A percentile compares a stretch with the other conserved stretches of the same genome.
These are phyloP conservation scores for Drosophila ezoana DNA, from an alignment of 2,888 invertebrate species.

Conservation along the genomic window DNA sequence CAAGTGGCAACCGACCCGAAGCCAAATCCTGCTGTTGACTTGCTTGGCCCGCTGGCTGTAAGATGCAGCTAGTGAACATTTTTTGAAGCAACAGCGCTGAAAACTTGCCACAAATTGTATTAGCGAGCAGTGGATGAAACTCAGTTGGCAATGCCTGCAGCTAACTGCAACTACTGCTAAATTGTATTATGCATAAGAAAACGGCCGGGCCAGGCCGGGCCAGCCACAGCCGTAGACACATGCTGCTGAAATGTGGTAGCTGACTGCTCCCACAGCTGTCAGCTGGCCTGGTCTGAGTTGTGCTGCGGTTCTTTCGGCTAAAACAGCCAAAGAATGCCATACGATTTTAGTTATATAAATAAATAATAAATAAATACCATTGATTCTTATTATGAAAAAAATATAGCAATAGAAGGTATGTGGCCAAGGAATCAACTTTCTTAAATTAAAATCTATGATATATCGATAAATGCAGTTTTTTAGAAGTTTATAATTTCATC, in stretches of 20 bases:
- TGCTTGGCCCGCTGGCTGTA: conserved; percentile 47
- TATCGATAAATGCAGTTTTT: no score
- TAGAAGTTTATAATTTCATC: no score
- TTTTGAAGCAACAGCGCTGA: conserved; percentile 29
- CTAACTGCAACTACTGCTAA: conserved; percentile 27
- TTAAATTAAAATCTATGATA: no score
- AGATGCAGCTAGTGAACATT: conserved; percentile 32
- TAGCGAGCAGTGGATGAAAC: conserved; percentile 33
- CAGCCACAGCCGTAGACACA: conserved; percentile 13
- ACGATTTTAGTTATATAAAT: not conserved
- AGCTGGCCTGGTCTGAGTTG: conserved; percentile 5
- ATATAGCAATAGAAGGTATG: no score
- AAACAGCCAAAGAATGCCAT: not conserved
- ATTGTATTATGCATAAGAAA: conserved; percentile 58
- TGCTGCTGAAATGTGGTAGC: conserved; percentile 32
- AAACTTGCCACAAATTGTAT: conserved; percentile 62
- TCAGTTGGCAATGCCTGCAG: conserved; percentile 34
- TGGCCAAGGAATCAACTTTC: no score
- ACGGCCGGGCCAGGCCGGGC: conserved; percentile 1
- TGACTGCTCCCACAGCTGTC: conserved; percentile 37
- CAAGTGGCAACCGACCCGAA: not conserved
- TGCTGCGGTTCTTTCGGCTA: not conserved
- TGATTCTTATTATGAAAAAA: no score
- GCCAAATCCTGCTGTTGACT: conserved; percentile 48
- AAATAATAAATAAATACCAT: not conserved